Evolutionary conservation across 2,113 vertebrate genomes (phyloP).

Genomic region (Asarcornis scutulata): DNA sequence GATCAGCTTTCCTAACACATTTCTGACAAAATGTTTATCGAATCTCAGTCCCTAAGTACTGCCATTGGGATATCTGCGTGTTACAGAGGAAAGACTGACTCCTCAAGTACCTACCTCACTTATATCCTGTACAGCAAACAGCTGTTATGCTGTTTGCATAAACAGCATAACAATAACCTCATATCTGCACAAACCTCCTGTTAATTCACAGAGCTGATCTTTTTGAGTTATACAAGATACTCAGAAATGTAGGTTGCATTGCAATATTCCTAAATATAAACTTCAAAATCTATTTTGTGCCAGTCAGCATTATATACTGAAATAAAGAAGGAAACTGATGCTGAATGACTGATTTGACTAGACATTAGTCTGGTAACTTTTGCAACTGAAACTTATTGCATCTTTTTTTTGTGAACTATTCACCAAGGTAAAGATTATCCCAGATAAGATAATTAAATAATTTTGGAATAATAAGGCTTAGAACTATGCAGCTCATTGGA

Average conservation of each 20-base stretch:
- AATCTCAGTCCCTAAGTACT: neutral
- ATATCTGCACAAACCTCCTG: neutral
- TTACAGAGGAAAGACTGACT: neutral
- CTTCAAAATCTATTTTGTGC: neutral
- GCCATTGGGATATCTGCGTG: accelerated
- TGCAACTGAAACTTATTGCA: neutral
- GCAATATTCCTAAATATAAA: neutral
- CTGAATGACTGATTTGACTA: neutral
- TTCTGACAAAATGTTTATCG: neutral
- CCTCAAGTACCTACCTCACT: neutral
- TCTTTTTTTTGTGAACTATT: neutral
- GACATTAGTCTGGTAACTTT: neutral
- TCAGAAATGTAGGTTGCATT: neutral
- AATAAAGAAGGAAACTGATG: neutral
- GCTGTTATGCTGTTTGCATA: neutral
- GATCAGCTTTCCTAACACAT: neutral
- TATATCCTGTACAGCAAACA: accelerated
- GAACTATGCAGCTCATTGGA: neutral
- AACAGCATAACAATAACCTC: neutral
- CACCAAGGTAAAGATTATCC: neutral
- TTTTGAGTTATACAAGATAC: neutral
- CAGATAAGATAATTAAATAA: neutral
- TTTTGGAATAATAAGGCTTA: neutral
- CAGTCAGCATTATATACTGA: neutral
- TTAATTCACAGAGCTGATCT: neutral